phyloP scores from a whole-genome alignment of 2,888 invertebrate genomes.

The Ormia ochracea region DNA sequence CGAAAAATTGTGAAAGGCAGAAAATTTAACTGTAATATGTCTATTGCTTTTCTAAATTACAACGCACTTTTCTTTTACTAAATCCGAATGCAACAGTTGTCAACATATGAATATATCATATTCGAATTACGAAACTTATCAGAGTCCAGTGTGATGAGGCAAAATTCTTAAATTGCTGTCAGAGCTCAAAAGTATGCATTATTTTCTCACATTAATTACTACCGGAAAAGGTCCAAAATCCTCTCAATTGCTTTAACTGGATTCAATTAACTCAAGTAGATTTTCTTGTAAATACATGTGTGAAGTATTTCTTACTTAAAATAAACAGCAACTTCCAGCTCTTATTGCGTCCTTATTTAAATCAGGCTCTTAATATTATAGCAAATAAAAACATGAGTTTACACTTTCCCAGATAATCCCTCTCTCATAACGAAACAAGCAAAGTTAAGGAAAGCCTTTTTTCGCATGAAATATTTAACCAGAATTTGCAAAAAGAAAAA shows the following conservation, averaged over 20 bases:
- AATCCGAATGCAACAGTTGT: no score
- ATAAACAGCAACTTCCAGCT: neutral
- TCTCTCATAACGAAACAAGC: neutral
- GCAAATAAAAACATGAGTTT: constrained; percentile 53
- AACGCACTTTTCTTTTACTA: no score
- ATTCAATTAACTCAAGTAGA: constrained; percentile 5
- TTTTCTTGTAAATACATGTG: neutral
- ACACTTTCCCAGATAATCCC: constrained; percentile 21
- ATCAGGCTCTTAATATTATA: constrained; percentile 31
- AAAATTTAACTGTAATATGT: no score
- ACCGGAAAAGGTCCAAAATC: no score
- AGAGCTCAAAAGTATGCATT: no score
- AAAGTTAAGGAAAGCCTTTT: neutral
- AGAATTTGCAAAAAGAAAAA: neutral
- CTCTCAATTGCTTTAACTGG: neutral
- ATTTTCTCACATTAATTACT: no score
- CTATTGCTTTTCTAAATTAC: no score
- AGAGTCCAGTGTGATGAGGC: no score
- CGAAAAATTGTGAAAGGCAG: no score
- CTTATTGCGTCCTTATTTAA: constrained; percentile 33
- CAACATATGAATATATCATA: no score
- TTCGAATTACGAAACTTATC: no score
- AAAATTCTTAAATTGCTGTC: no score
- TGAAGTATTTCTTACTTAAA: constrained; percentile 23
- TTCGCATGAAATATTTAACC: neutral